Evolutionary conservation across 1,140 invertebrate genomes (phyloP).

Genomic region (Trichonephila clavata): DNA sequence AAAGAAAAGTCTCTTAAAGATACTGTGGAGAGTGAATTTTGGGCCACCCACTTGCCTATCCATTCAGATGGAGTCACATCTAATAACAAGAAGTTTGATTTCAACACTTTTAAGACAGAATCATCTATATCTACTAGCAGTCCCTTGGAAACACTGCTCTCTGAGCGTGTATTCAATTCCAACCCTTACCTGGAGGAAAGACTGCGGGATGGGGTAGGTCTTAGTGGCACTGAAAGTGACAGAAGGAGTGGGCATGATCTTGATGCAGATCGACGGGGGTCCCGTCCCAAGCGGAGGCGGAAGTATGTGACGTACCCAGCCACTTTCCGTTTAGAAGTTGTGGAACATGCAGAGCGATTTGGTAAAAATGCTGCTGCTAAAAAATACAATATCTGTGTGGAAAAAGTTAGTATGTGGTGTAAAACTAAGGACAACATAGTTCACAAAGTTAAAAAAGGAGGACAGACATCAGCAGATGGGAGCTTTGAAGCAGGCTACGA

Average conservation of each 20-base stretch:
- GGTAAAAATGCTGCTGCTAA: slow-evolving; percentile 72
- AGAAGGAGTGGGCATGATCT: slow-evolving; percentile 25
- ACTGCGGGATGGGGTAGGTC: slow-evolving; percentile 28
- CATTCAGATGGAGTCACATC: not conserved
- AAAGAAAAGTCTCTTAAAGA: slow-evolving; percentile 47
- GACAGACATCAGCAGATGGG: slow-evolving; percentile 47
- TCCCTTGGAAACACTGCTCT: slow-evolving; percentile 62
- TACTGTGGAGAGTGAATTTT: slow-evolving; percentile 57
- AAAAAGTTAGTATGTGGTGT: slow-evolving; percentile 75
- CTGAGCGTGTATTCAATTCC: slow-evolving; percentile 62
- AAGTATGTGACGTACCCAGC: slow-evolving; percentile 76
- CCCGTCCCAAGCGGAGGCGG: slow-evolving; percentile 51
- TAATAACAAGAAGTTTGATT: slow-evolving; percentile 65
- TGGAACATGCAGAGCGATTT: slow-evolving; percentile 69
- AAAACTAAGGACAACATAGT: slow-evolving; percentile 76
- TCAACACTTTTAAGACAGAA: slow-evolving; percentile 56
- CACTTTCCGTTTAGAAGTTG: slow-evolving; percentile 69
- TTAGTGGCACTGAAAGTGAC: slow-evolving; percentile 69
- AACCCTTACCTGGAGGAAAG: slow-evolving; percentile 60
- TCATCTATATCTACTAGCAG: slow-evolving; percentile 6
- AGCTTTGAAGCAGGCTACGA: slow-evolving; percentile 42
- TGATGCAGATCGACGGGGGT: slow-evolving; percentile 78
- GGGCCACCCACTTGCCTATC: slow-evolving; percentile 65
- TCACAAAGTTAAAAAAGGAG: slow-evolving; percentile 73
- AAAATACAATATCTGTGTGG: slow-evolving; percentile 74